Evolutionary conservation across 1,140 invertebrate genomes (phyloP).

Genomic region (Nasonia longicornis): DNA sequence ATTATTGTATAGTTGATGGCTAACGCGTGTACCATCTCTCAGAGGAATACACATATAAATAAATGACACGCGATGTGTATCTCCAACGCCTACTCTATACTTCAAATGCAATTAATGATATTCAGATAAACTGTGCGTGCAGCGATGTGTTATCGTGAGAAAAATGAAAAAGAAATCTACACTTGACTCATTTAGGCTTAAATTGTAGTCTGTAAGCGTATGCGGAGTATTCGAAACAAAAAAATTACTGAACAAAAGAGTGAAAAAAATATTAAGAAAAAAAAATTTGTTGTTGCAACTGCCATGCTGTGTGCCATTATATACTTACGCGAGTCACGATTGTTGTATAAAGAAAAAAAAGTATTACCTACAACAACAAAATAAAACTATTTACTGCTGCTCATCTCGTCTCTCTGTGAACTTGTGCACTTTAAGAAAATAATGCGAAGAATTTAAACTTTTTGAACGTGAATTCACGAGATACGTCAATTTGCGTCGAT

Average conservation of each 20-base stretch:
- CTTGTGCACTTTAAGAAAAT: constrained; percentile 33
- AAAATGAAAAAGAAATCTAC: not conserved
- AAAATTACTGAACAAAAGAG: not conserved
- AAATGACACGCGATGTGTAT: no score
- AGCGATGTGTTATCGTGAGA: not conserved
- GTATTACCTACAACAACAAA: constrained; percentile 40
- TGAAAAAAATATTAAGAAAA: constrained; percentile 39
- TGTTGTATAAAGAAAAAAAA: constrained; percentile 55
- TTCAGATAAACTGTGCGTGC: not conserved
- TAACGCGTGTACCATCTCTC: not conserved
- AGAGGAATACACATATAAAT: not conserved
- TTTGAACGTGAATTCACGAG: constrained; percentile 1
- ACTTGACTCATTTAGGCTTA: constrained; percentile 11
- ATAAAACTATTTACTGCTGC: constrained; percentile 22
- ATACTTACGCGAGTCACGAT: constrained; percentile 61
- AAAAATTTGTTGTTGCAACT: constrained; percentile 67
- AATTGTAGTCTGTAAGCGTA: constrained; percentile 45
- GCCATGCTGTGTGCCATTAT: constrained; percentile 70
- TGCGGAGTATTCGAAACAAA: constrained; percentile 40
- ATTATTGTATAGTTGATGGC: no score
- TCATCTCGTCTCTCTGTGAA: constrained; percentile 34
- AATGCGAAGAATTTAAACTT: not conserved
- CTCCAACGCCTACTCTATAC: not conserved
- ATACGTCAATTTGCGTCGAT: constrained; percentile 24
- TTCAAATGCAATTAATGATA: not conserved